phyloP scores from a whole-genome alignment of 2,888 invertebrate species.

The Brachyptera putata region DNA sequence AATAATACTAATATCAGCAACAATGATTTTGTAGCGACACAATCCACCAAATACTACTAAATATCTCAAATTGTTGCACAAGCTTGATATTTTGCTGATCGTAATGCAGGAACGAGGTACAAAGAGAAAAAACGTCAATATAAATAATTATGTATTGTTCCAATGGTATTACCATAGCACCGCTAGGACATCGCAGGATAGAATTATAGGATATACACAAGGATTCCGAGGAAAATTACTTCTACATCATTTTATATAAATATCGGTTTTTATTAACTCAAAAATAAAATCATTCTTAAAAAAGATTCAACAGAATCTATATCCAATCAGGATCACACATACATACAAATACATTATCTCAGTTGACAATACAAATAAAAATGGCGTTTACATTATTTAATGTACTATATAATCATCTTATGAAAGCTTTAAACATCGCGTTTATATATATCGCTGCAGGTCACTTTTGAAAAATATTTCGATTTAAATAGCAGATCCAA shows the following conservation, averaged over 20 bases:
- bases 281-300: slow-evolving; percentile 31
- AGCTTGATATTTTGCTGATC: too few relatives aligned
- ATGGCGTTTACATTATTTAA: slow-evolving; percentile 16
- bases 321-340: slow-evolving; percentile 20
- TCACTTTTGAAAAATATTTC: slow-evolving; percentile 13
- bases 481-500: neutral
- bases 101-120: too few relatives aligned
- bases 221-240: too few relatives aligned
- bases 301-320: slow-evolving; percentile 15
- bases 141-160: too few relatives aligned
- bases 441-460: neutral
- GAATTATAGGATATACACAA: too few relatives aligned
- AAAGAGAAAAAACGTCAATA: too few relatives aligned
- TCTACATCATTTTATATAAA: slow-evolving; percentile 19
- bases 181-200: too few relatives aligned
- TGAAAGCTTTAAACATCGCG: slow-evolving; percentile 6
- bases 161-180: too few relatives aligned
- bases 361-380: slow-evolving; percentile 19
- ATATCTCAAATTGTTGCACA: too few relatives aligned
- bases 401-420: neutral
- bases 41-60: too few relatives aligned
- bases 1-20: too few relatives aligned
- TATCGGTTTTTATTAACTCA: slow-evolving; percentile 26
- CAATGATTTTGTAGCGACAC: too few relatives aligned
- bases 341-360: slow-evolving; percentile 22